phyloP scores from a whole-genome alignment of 2,888 invertebrate genomes.

The Watsonalla binaria region DNA sequence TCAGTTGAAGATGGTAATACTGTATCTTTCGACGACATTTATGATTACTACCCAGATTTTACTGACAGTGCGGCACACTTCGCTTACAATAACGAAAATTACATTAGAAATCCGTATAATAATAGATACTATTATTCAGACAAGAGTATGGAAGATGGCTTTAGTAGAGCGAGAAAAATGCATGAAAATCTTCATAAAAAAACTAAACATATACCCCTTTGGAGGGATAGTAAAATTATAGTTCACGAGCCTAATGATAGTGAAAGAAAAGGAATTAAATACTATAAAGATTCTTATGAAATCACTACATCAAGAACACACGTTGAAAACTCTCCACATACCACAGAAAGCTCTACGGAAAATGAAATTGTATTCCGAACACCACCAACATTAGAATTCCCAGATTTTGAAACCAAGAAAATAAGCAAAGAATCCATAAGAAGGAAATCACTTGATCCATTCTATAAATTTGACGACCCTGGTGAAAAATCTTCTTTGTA shows the following conservation, averaged over 20 bases:
- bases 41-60: slow-evolving; percentile 58
- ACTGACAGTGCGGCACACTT: slow-evolving; percentile 37
- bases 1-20: slow-evolving; percentile 15
- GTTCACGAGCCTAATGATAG: slow-evolving; percentile 4
- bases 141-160: slow-evolving; percentile 7
- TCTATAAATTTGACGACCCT: slow-evolving; percentile 11
- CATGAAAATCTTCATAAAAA: slow-evolving; percentile 1
- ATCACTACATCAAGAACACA: slow-evolving; percentile 4
- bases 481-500: slow-evolving; percentile 25
- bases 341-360: slow-evolving; percentile 6
- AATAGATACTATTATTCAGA: slow-evolving; percentile 38
- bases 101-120: slow-evolving; percentile 31
- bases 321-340: neutral
- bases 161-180: slow-evolving; percentile 12
- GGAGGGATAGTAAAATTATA: slow-evolving; percentile 7
- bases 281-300: slow-evolving; percentile 8
- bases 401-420: slow-evolving; percentile 52
- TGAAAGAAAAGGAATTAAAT: slow-evolving; percentile 1
- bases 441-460: slow-evolving; percentile 10
- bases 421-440: slow-evolving; percentile 25
- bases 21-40: slow-evolving; percentile 31
- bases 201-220: neutral
- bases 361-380: slow-evolving; percentile 31
- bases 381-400: slow-evolving; percentile 44
- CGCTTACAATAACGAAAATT: slow-evolving; percentile 35